These are phyloP conservation scores for Himalopsyche kuldschensis DNA, from an alignment of 2,888 invertebrate species.

Conservation along the genomic window DNA sequence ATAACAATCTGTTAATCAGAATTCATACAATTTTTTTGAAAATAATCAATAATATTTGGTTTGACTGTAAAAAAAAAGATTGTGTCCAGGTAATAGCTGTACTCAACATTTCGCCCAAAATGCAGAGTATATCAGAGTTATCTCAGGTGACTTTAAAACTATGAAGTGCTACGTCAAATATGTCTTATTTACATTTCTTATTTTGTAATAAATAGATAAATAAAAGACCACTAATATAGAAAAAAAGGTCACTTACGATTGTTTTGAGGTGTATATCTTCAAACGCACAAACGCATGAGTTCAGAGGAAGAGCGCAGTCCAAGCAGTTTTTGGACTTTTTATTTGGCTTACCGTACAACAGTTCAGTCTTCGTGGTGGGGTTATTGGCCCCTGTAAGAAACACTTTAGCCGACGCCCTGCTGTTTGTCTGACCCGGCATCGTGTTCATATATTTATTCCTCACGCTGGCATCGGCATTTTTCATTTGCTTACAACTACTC, in stretches of 20 bases:
- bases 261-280: constrained; percentile 1
- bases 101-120: no score
- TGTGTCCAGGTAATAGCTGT: no score
- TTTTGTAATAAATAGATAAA: no score
- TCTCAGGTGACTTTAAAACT: no score
- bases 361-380: neutral
- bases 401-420: neutral
- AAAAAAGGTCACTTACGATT: constrained; percentile 12
- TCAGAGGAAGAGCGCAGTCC: constrained; percentile 20
- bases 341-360: neutral
- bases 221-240: neutral
- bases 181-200: no score
- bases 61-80: no score
- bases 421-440: neutral
- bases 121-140: no score
- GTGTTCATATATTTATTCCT: neutral
- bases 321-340: constrained; percentile 11
- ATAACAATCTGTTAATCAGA: no score
- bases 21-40: no score
- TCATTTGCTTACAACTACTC: neutral
- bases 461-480: neutral
- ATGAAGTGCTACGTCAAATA: no score
- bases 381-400: neutral
- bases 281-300: constrained; percentile 23
- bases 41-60: no score